These are phyloP conservation scores for Onychostoma macrolepis DNA, from an alignment of 2,113 vertebrate genomes.

Conservation along the genomic window DNA sequence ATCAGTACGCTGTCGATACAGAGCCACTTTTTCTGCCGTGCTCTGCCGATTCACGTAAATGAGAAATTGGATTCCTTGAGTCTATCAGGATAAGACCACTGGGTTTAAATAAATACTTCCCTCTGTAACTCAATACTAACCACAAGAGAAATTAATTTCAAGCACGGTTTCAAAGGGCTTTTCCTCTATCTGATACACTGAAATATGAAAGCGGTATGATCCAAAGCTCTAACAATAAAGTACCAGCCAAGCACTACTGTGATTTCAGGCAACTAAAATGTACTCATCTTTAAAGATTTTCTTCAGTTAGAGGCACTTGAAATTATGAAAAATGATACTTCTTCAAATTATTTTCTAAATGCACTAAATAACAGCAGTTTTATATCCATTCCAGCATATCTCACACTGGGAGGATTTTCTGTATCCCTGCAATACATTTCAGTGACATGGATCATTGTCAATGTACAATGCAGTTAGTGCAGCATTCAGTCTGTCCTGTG, in stretches of 20 bases:
- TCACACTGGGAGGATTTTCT: neutral
- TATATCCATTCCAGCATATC: neutral
- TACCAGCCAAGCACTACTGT: neutral
- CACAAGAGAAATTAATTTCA: slow-evolving; percentile 26
- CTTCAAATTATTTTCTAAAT: neutral
- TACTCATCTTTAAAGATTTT: neutral
- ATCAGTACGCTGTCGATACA: neutral
- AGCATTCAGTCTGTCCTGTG: neutral
- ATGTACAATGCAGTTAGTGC: neutral
- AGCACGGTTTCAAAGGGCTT: neutral
- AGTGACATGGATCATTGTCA: slow-evolving; percentile 1
- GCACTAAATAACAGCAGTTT: neutral
- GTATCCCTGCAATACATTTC: neutral
- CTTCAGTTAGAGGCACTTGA: neutral
- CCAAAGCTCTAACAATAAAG: neutral
- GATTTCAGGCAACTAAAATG: neutral
- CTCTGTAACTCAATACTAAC: neutral
- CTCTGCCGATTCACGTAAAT: slow-evolving; percentile 20
- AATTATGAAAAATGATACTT: neutral
- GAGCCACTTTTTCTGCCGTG: neutral
- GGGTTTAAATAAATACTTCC: slow-evolving; percentile 29
- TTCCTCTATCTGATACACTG: slow-evolving; percentile 37
- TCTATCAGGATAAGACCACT: neutral
- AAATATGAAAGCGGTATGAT: neutral
- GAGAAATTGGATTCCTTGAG: slow-evolving; percentile 29